Base-by-base conservation (phyloP, 1,140 invertebrate genomes). In the Drosophila kikkawai region DNA sequence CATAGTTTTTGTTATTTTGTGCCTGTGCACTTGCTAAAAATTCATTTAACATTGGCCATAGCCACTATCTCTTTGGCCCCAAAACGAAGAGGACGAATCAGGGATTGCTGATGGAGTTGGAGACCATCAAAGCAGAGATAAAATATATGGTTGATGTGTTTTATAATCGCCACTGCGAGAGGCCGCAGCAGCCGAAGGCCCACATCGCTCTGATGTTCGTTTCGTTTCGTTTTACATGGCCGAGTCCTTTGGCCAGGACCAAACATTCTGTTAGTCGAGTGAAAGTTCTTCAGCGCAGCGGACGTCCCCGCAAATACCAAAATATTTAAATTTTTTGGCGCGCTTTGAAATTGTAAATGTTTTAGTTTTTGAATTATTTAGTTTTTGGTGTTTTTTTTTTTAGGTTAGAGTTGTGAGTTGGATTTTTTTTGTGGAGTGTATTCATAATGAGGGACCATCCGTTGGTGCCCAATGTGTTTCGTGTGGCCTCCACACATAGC, bases 401-500 rank as follows among this genome's bases (percentile, higher is more conserved):
- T 9, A n/a, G 34, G 22, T 79, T 32, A 13, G 19, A 17, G n/a
- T 17, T 39, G 7, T 29, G 26, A 6, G 26, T 29, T 7, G 26
- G 26, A 4, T 11, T 44, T 57, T 45, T 37, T 7, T 11, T 9
- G 34, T 45, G 12, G 15, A 45, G 36, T 34, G 3, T 34, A 32
- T 5, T 12, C n/a, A 75, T 29, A 56, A 92, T 92, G 91, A 85
- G 84, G 56, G 86, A 92, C 66, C 80, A 92, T 91, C 90, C 80
- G 4, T 65, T 78, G 34, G 81, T 92, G 56, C 91, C 91, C 45
- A 92, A 91, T 91, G 91, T 92, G 12, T 92, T 92, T 61, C 91
- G 91, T 44, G 86, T 92, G 59, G 86, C 84, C 48, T 92, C 88
- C 42, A 75, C 91, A n/a, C 86, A 88, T 50, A 92, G 86, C 63